Evolutionary conservation across 2,888 invertebrate genomes (phyloP), one percentile per base, ranked within the genome.

Genomic region (Teleiodes luculella): DNA sequence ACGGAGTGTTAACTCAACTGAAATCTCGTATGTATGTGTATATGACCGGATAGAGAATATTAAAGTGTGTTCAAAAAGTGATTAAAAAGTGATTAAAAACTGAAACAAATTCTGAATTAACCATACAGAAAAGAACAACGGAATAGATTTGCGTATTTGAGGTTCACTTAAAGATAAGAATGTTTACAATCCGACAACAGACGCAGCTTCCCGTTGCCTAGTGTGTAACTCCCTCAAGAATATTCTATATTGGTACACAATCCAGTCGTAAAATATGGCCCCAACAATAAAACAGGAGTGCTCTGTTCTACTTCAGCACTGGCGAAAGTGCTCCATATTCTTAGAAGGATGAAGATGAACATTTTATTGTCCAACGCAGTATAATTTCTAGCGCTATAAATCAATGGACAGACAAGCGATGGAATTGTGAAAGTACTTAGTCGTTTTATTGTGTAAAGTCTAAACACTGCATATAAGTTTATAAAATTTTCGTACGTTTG

Each of bases 241-340:
- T 46, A 74, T 79, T 83, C 88, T 89, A 89, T 82, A 83, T 86
- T 80, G 67, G 88, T 76, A 88, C 83, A 89, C 88, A 89, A 89
- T 88, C 88, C 86, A 84, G 83, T 77, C 86, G 78, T 88, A 89
- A 89, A 89, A 85, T 87, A 87, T 87, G 78, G 85, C 86, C 80
- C 80, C 84, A 85, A 89, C 88, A 88, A 88, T 89, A 88, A 89
- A 89, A 88, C 86, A 84, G 81, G 80, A 88, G 88, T 88, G 88
- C 75, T 80, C 74, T 79, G 78, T 73, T 77, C 81, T 80, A 83
- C 80, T 82, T 80, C 80, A 76, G 72, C 76, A 73, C 72, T 75
- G 76, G 78, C 83, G 73, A 83, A 84, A 85, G 86, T 84, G 82
- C 75, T 76, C 74, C 77, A 79, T 84, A 84, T 80, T 83, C 78